Base-by-base conservation (phyloP, 2,888 invertebrate species). In the Drosophila diplacantha region DNA sequence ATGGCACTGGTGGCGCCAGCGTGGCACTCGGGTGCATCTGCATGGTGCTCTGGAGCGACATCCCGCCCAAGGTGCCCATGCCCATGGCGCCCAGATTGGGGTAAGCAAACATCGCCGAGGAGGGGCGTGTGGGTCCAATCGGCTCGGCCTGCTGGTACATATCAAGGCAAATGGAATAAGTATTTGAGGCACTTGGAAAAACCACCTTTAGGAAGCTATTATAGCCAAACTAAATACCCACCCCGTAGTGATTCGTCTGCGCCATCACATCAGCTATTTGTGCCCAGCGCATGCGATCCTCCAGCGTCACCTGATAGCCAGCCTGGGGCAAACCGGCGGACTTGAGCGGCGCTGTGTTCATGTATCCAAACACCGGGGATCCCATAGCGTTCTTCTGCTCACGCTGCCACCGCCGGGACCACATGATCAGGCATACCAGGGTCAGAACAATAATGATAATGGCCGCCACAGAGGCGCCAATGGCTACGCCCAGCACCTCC, bases 371-470 rank as follows among this genome's bases (percentile, higher is more conserved):
- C 5, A 96, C 94, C 0, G 96, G 96, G 0, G 95, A 95, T 0
- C 94, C 93, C 34, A 92, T 92, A 1, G 90, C 91, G 58, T 92
- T 92, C 85, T 96, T 96, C 85, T 96, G 95, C 78, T 96, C 96
- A 3, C 94, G 91, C 49, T 94, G 95, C 96, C 96, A 97, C 74
- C 94, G 92, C 46, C 96, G 95, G 74, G 96, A 96, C 97, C 96
- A 97, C 91, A 95, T 95, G 73, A 96, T 92, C 14, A 97, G 91
- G 70, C 95, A 96, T 1, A 95, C 93, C 11, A 97, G 89, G 0
- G 97, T 97, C 53, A 96, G 88, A 0, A 95, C 93, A 69, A 97
- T 97, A 72, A 97, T 96, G 38, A 96, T 92, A 3, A 96, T 92
- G 2, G 97, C 97, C 0, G 95, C 94, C 1, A 96, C 92, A 0